Conservation (phyloP, 2,888 invertebrate species). For the Agonopterix subpropinquella region DNA sequence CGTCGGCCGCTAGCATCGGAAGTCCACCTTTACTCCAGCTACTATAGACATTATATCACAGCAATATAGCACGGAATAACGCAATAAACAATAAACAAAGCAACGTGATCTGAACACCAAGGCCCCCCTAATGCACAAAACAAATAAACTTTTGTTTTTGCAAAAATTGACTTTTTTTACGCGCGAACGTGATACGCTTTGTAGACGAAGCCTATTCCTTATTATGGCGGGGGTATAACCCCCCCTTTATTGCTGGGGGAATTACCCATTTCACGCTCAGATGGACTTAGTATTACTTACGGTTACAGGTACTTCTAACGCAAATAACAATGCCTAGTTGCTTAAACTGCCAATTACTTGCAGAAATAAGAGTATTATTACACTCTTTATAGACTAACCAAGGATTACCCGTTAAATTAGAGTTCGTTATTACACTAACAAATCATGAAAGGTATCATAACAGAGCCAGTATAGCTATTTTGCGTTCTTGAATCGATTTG, state of each 20-base stretch:
- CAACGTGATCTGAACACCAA: slow-evolving; percentile 28
- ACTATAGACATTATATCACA: too few species aligned
- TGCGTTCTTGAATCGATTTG: neutral
- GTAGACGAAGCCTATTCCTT: slow-evolving; percentile 20
- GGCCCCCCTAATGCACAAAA: slow-evolving; percentile 16
- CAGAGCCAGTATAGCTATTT: neutral
- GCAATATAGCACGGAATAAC: too few species aligned
- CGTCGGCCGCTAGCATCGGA: too few species aligned
- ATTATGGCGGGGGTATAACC: slow-evolving; percentile 37
- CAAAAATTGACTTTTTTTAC: slow-evolving; percentile 32
- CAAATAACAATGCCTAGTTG: slow-evolving; percentile 19
- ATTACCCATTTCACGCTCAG: slow-evolving; percentile 50
- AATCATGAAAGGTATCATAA: too few species aligned
- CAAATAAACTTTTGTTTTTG: slow-evolving; percentile 15
- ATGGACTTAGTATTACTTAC: slow-evolving; percentile 32
- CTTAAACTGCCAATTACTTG: neutral
- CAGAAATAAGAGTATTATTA: too few species aligned
- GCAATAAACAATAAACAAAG: neutral
- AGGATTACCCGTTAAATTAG: too few species aligned
- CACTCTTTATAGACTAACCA: too few species aligned
- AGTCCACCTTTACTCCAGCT: too few species aligned
- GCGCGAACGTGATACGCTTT: slow-evolving; percentile 26
- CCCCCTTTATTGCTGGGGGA: slow-evolving; percentile 47
- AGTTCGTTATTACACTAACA: too few species aligned
- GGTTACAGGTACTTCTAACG: slow-evolving; percentile 25